Base-by-base conservation (phyloP, 2,888 invertebrate species). In the Prenolepis imparis region DNA sequence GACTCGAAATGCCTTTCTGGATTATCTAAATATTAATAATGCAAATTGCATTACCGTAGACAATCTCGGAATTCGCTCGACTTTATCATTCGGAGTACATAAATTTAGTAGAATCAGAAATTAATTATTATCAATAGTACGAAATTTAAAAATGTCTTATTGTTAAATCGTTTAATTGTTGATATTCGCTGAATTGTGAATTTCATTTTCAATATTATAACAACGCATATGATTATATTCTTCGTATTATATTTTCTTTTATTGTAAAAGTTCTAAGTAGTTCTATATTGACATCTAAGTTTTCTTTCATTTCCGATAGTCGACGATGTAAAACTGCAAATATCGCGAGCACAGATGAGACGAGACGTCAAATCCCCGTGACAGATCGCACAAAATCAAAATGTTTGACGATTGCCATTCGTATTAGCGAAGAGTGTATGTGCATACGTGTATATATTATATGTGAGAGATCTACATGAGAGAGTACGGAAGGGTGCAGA, bases 361-460 rank as follows among this genome's bases (percentile, higher is more conserved):
- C 87, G 88, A 86, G 84, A 86, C 52, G 82, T 70, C n/a, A 80
- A 81, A 87, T 83, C 36, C 81, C 81, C 75, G 83, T 59, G 81
- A 70, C 70, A 77, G 78, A 48, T 48, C 44, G 73, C 70, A 70
- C 82, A 86, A 88, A 91, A 92, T 91, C 89, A 91, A 92, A 92
- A 92, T 92, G 90, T 92, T 92, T 90, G 90, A 88, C 88, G 86
- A 91, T 86, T 87, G 86, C 77, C 81, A 85, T 86, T 87, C 84
- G 84, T 55, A 82, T 77, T 86, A 80, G 75, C 83, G 89, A 90
- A 84, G 86, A 75, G 73, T 12, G 24, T 41, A 64, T 21, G 9
- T 32, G 57, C 28, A 66, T 28, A 39, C 12, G 32, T 4, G 36
- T 28, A 28, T 32, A 55, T 55, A 78, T 63, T 21, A 55, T 55